Percentiles rank a stretch among this genome's conserved stretches.
Evolutionary conservation across 2,888 invertebrate genomes (phyloP).

Genomic region (Heterodera filipjevi): DNA sequence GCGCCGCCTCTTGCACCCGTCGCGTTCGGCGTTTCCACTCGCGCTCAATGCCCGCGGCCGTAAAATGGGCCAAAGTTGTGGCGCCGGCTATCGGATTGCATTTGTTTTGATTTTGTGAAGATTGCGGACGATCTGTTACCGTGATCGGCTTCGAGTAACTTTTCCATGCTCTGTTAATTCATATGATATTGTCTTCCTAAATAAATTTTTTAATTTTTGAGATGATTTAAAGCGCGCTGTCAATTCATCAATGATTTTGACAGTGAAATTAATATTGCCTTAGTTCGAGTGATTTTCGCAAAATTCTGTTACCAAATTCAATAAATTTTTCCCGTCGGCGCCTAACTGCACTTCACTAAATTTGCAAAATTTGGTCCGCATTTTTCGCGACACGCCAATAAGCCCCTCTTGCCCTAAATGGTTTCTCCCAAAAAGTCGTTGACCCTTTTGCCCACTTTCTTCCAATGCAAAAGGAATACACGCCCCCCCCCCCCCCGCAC

Average conservation of each 20-base stretch:
- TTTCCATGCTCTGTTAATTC: background rate
- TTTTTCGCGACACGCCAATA: background rate
- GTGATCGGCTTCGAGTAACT: too few relatives aligned
- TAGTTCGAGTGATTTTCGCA: too few relatives aligned
- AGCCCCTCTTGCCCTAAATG: background rate
- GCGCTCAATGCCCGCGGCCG: slow-evolving; percentile 50
- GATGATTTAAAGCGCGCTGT: too few relatives aligned
- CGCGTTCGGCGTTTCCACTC: slow-evolving; percentile 58
- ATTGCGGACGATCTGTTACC: background rate
- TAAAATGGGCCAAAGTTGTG: slow-evolving; percentile 58
- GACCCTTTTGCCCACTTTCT: background rate
- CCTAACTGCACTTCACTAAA: background rate
- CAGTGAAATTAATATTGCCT: too few relatives aligned
- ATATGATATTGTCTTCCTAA: background rate
- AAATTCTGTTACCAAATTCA: too few relatives aligned
- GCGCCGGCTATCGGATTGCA: slow-evolving; percentile 58
- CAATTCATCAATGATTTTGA: too few relatives aligned
- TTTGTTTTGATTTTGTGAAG: slow-evolving; percentile 42
- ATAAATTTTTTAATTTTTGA: background rate
- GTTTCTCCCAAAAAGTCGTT: background rate
- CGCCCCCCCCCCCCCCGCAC: background rate
- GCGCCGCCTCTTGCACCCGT: slow-evolving; percentile 27
- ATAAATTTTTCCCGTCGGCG: background rate
- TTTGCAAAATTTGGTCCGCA: background rate
- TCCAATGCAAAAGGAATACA: background rate